A percentile compares a stretch with the other conserved stretches of the same genome.
Evolutionary conservation across 2,888 invertebrate genomes (phyloP).

Genomic region (Lithosia quadra): DNA sequence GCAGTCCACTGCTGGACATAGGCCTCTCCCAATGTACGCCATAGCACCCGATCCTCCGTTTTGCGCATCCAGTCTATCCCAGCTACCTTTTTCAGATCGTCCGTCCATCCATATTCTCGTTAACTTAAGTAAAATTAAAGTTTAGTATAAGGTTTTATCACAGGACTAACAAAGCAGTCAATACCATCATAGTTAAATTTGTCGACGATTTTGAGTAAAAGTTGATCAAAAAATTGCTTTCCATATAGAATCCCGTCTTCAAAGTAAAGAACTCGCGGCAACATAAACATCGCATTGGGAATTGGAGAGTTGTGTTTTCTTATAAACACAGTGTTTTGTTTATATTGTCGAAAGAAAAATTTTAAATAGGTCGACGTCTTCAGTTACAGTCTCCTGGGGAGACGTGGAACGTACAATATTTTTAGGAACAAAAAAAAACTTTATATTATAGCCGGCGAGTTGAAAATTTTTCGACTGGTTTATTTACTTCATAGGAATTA

Average conservation of each 20-base stretch:
- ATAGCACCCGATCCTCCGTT: too few species aligned
- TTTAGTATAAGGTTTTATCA: not conserved
- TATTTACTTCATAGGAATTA: not conserved
- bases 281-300: constrained; percentile 62
- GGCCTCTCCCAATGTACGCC: too few species aligned
- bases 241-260: constrained; percentile 48
- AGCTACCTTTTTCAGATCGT: too few species aligned
- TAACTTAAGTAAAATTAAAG: not conserved
- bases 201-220: not conserved
- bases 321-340: constrained; percentile 56
- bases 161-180: too few species aligned
- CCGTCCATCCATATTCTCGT: too few species aligned
- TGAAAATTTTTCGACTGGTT: not conserved
- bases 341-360: constrained; percentile 57
- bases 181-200: not conserved
- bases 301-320: constrained; percentile 59
- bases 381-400: constrained; percentile 46
- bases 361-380: constrained; percentile 69
- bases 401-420: constrained; percentile 38
- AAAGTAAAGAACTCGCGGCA: constrained; percentile 53
- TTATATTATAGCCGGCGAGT: not conserved
- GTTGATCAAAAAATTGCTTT: constrained; percentile 25
- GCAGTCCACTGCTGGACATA: too few species aligned
- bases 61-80: too few species aligned
- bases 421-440: constrained; percentile 15